Percentiles rank a stretch among this genome's conserved stretches.
phyloP scores from a whole-genome alignment of 2,113 vertebrate genomes.

The Cisticola juncidis region DNA sequence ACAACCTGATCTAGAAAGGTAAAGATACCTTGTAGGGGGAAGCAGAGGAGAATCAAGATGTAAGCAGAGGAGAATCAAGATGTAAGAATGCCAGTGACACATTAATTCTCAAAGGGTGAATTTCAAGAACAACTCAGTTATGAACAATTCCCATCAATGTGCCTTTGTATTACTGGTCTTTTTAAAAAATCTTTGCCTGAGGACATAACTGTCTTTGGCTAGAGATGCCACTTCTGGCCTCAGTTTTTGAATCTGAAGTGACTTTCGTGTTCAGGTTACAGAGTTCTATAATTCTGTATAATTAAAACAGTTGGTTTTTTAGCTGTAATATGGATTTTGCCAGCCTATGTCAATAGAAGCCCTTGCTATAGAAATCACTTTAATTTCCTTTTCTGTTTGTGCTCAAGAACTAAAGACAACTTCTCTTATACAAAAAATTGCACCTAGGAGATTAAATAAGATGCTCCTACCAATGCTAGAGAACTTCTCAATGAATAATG shows the following conservation, averaged over 20 bases:
- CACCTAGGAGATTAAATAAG: neutral
- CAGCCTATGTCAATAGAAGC: neutral
- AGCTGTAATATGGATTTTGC: neutral
- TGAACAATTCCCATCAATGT: neutral
- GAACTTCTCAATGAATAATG: neutral
- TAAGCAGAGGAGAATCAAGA: neutral
- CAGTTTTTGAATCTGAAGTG: neutral
- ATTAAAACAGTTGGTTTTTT: neutral
- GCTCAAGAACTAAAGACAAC: neutral
- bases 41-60: neutral
- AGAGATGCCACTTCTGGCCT: neutral
- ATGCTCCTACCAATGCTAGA: fast-evolving
- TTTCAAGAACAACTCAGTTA: neutral
- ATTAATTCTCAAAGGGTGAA: neutral
- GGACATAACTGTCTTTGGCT: neutral
- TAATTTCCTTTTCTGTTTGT: neutral
- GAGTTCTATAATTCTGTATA: neutral
- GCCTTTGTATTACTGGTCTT: neutral
- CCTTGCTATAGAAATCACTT: neutral
- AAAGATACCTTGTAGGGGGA: fast-evolving
- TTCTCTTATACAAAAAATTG: neutral
- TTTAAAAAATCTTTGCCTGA: neutral
- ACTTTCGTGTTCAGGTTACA: neutral
- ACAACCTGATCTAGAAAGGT: neutral
- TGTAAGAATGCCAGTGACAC: neutral